A percentile compares a stretch with the other conserved stretches of the same genome.
Conservation (phyloP, 2,888 invertebrate species). For the Strigamia maritima region DNA sequence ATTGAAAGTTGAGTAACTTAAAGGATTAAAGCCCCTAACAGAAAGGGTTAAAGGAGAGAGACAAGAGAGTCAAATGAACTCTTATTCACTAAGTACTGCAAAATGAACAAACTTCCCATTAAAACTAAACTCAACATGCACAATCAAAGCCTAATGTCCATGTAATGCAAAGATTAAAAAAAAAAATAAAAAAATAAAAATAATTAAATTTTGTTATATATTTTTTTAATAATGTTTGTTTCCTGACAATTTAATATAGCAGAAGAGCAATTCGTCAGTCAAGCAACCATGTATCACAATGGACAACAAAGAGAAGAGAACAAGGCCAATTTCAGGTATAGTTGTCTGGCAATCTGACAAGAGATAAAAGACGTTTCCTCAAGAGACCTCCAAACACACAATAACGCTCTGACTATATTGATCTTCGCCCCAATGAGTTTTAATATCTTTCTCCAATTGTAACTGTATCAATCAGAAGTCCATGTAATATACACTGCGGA, state of each 20-base stretch:
- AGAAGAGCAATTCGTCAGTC: background rate
- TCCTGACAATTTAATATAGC: background rate
- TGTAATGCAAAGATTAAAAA: background rate
- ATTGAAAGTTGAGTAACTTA: constrained; percentile 23
- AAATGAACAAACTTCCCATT: background rate
- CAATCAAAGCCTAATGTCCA: background rate
- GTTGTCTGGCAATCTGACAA: constrained; percentile 32
- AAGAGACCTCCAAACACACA: constrained; percentile 27
- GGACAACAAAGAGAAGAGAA: background rate
- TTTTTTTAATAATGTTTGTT: background rate
- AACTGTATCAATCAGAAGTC: background rate
- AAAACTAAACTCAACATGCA: background rate
- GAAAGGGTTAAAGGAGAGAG: constrained; percentile 11
- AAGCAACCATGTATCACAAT: background rate
- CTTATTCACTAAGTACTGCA: background rate
- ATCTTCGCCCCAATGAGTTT: constrained; percentile 19
- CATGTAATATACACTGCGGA: background rate
- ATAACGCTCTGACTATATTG: constrained; percentile 24
- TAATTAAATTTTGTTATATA: background rate
- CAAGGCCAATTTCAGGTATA: constrained; percentile 21
- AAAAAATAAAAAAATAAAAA: background rate
- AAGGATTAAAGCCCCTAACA: constrained; percentile 7
- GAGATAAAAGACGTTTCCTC: constrained; percentile 22
- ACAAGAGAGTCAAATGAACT: constrained; percentile 1
- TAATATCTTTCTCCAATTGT: constrained; percentile 20